Base-by-base conservation (phyloP, 2,888 invertebrate genomes). In the Drosophila gaucha region DNA sequence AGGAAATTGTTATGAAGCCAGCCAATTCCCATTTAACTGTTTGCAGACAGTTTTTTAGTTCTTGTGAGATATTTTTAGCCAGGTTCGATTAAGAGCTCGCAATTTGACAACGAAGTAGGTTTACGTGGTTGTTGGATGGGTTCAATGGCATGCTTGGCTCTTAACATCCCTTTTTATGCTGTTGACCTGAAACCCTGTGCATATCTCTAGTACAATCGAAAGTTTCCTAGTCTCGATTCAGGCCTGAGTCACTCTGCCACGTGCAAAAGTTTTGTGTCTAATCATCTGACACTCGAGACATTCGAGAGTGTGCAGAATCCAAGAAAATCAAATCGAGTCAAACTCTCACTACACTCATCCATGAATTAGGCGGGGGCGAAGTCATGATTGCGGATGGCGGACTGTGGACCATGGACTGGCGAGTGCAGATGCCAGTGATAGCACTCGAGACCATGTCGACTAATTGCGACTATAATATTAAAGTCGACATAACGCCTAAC, bases 381-480 rank as follows among this genome's bases (percentile, higher is more conserved):
- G 16, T 16, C n/a, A n/a, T n/a, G n/a, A n/a, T n/a, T n/a, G n/a
- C n/a, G n/a, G n/a, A n/a, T n/a, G n/a, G 26, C 5, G 26, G 10
- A 14, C 14, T 12, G 26, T 3, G 10, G 44, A 20, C 38, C 47
- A 43, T 30, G 44, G 57, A 58, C 52, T 30, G 55, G 38, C 51
- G 36, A 60, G 65, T 63, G 52, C 82, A 69, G 78, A 79, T 87
- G 64, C 50, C 64, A 66, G 59, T 59, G 87, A 82, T 82, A 84
- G 65, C 78, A 76, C 82, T 82, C 70, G 68, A 87, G 82, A 70
- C 67, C 74, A 70, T 72, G 86, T 86, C 86, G 68, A 86, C 84
- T 88, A 88, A 84, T 88, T 84, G 88, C 88, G 68, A 79, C 62
- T 86, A 82, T 79, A 76, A 71, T 87, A 88, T 86, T 83, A 82